Percentiles rank a stretch among this genome's conserved stretches.
phyloP scores from a whole-genome alignment of 2,113 vertebrate species.

The Tricholaema leucomelas region DNA sequence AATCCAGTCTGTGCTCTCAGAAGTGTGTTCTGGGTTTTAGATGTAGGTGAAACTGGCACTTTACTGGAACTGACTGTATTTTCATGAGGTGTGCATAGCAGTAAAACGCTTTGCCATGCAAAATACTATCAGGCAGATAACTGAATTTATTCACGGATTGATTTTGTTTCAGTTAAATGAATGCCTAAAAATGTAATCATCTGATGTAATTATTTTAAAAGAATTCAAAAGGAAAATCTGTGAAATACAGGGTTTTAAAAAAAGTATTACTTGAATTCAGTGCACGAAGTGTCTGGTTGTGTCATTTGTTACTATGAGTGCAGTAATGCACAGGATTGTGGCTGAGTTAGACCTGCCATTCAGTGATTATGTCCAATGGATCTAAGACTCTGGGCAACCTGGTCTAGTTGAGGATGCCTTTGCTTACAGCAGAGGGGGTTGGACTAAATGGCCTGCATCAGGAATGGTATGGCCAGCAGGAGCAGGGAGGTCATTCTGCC shows the following conservation, averaged over 20 bases:
- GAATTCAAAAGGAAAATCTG: neutral
- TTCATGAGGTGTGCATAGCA: neutral
- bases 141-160: neutral
- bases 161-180: slow-evolving; percentile 9
- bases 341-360: slow-evolving; percentile 27
- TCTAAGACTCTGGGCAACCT: neutral
- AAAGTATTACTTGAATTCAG: neutral
- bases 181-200: neutral
- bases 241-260: neutral
- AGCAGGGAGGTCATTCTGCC: too few relatives aligned
- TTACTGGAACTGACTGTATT: neutral
- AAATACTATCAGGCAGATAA: neutral
- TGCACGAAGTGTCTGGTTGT: neutral
- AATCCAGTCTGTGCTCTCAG: neutral
- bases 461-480: too few relatives aligned
- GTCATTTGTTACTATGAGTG: neutral
- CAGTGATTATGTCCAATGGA: slow-evolving; percentile 12
- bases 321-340: neutral
- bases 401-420: too few relatives aligned
- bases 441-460: too few relatives aligned
- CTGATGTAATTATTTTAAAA: neutral
- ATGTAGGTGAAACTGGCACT: neutral
- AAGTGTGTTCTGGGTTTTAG: neutral
- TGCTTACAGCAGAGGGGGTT: too few relatives aligned
- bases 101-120: slow-evolving; percentile 8